phyloP scores from a whole-genome alignment of 2,797 vertebrate genomes.

The Mormyrops attenuatus region DNA sequence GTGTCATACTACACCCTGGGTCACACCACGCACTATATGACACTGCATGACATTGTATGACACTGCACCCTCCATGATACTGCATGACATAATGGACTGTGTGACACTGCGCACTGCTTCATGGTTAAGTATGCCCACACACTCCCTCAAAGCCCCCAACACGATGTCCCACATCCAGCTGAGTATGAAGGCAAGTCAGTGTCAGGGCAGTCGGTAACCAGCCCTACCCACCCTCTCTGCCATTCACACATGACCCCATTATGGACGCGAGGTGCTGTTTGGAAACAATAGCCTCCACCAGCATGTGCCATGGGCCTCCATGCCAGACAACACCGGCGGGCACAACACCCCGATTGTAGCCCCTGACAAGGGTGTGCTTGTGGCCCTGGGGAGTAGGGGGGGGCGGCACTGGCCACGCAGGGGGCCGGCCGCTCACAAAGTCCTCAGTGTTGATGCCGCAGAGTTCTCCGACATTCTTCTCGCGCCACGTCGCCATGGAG shows the following conservation, averaged over 20 bases:
- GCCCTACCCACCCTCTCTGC: background rate
- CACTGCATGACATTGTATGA: background rate
- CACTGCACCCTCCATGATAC: background rate
- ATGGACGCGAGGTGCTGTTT: background rate
- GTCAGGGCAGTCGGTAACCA: background rate
- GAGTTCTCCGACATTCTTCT: background rate
- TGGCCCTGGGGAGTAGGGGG: slow-evolving; percentile 49
- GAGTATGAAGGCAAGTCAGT: background rate
- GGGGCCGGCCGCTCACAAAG: slow-evolving; percentile 56
- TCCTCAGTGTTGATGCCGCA: slow-evolving; percentile 41
- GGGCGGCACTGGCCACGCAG: slow-evolving; percentile 50
- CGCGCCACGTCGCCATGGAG: background rate
- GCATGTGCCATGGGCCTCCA: slow-evolving; percentile 62
- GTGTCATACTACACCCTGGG: background rate
- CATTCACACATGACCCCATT: slow-evolving; percentile 9
- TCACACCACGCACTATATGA: background rate
- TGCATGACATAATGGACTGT: background rate
- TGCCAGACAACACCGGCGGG: slow-evolving; percentile 66
- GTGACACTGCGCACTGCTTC: background rate
- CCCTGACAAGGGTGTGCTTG: slow-evolving; percentile 72
- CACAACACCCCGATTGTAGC: slow-evolving; percentile 82
- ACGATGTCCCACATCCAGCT: background rate
- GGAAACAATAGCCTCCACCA: slow-evolving; percentile 42
- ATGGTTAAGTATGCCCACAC: background rate
- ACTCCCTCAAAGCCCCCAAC: background rate